Conservation (phyloP, 1,140 invertebrate species). For the Zaprionus gabonicus region DNA sequence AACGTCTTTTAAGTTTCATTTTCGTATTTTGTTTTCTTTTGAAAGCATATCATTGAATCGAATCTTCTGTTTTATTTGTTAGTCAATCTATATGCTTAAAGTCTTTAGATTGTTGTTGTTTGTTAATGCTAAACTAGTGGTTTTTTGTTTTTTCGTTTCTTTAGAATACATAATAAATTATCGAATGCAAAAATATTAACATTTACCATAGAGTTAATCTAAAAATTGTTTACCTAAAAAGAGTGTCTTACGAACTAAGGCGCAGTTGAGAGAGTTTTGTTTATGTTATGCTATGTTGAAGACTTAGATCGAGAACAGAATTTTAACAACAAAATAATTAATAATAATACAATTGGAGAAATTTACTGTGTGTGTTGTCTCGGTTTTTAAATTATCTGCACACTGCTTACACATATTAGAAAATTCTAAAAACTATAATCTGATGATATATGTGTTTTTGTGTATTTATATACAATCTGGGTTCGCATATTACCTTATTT, state of each 20-base stretch:
- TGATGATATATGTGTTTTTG: constrained; percentile 34
- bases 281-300: constrained; percentile 26
- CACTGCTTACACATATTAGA: constrained; percentile 38
- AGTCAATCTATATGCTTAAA: constrained; percentile 75
- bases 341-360: constrained; percentile 42
- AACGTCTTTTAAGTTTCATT: constrained; percentile 66
- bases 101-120: constrained; percentile 67
- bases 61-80: constrained; percentile 59
- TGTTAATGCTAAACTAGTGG: constrained; percentile 47
- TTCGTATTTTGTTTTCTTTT: constrained; percentile 43
- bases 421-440: constrained; percentile 34
- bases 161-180: constrained; percentile 77
- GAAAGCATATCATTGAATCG: constrained; percentile 69
- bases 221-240: constrained; percentile 31
- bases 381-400: constrained; percentile 28
- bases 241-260: constrained; percentile 40
- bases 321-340: constrained; percentile 48
- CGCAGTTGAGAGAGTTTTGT: constrained; percentile 27
- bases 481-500: constrained; percentile 18
- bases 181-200: constrained; percentile 69
- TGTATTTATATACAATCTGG: constrained; percentile 47
- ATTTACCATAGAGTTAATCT: constrained; percentile 43
- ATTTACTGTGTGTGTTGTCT: constrained; percentile 3
- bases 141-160: constrained; percentile 23
- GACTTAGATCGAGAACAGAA: constrained; percentile 49